Evolutionary conservation across 2,888 invertebrate species (phyloP), one percentile per base, ranked within the genome.

Genomic region (Lycocerus yunnanus): DNA sequence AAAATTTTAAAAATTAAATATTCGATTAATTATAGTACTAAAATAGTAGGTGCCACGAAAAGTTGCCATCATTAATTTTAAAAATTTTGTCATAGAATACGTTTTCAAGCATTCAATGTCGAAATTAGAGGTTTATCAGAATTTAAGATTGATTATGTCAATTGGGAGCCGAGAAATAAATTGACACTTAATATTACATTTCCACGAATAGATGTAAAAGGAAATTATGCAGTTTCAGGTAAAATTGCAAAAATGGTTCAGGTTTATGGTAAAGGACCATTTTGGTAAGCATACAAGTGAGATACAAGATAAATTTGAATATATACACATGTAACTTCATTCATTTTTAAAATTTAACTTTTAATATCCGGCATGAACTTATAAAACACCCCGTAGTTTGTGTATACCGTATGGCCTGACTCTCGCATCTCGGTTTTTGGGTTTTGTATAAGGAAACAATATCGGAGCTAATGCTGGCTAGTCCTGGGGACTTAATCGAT

Each of bases 251-350:
- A 84, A 60, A 81, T 84, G 63, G 85, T 86, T 72, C 76, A 79
- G 16, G 81, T 87, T 65, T 84, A 82, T 74, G 87, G 87, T 15
- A 82, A 85, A 73, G 87, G 87, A 67, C 85, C 86, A 59, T 87
- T 87, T 79, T 85, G 85, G 87, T 87, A 83, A 83, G 82, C 76
- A 63, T 63, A 15, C 18, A 61, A 72, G 14, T 20, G 68, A 61
- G 66, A 15, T 66, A 24, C 60, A 65, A 70, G 58, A 14, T 24
- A 21, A 8, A 21, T 43, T 43, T n/a, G n/a, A 18, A 13, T 15
- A n/a, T n/a, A n/a, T 14, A 16, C 11, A 18, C 21, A 43, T n/a
- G n/a, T n/a, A n/a, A n/a, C n/a, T n/a, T n/a, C n/a, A n/a, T n/a
- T n/a, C n/a, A n/a, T n/a, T n/a, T n/a, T n/a, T n/a, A n/a, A n/a